Base-by-base conservation (phyloP, 1,140 invertebrate species). In the Amphibalanus amphitrite region DNA sequence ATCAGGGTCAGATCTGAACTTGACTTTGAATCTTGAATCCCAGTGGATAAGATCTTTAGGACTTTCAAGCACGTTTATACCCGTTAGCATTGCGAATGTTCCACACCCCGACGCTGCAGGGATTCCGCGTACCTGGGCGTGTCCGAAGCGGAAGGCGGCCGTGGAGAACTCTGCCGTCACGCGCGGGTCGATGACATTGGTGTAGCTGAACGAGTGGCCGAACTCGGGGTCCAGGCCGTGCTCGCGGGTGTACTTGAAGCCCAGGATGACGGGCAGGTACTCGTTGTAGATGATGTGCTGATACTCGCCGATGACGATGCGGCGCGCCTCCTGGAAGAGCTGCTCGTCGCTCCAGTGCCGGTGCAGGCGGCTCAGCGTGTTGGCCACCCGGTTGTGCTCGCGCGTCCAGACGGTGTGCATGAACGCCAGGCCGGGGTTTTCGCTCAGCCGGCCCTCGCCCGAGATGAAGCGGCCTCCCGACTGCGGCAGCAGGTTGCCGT, bases 231-330 rank as follows among this genome's bases (percentile, higher is more conserved):
- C 92, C 65, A 87, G 87, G 71, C 84, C 80, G 69, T 96, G 92
- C 74, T 87, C 85, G 69, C 93, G 82, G 0, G 90, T 83, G 81
- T 96, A 93, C 79, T 97, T 92, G 81, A 88, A 95, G 3, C 85
- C 85, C 70, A 89, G 80, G 29, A 88, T 80, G 13, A 84, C 74
- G 13, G 87, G 86, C 64, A 89, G 77, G 81, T 83, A 88, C 77
- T 88, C 86, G 73, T 85, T 83, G 76, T 87, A 89, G 0, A 85
- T 84, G 47, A 89, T 85, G 73, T 88, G 80, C 76, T 86, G 85
- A 29, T 81, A 76, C 73, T 82, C 76, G 15, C 81, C 84, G 38
- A 79, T 78, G 0, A 84, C 76, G 69, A 86, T 82, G 71, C 81
- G 77, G 71, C 84, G 72, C 1, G 82, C 76, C 76, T 86, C 84